These are phyloP conservation scores for Drosophila sproati DNA, from an alignment of 1,140 invertebrate genomes.

Conservation along the genomic window DNA sequence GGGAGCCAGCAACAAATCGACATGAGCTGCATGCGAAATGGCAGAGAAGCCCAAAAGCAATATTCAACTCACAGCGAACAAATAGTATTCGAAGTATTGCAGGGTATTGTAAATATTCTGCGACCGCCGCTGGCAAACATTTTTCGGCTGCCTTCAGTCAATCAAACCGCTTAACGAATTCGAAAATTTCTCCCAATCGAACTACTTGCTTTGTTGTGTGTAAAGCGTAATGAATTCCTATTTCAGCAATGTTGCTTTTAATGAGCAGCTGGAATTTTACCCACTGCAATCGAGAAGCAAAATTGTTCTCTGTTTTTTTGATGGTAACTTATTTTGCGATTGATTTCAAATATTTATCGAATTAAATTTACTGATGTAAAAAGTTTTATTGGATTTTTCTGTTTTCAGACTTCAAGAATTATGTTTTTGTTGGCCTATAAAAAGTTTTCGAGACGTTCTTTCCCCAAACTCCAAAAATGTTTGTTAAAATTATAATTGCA, in stretches of 20 bases:
- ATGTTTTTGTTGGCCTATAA: too few relatives aligned
- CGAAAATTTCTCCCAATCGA: slow-evolving; percentile 8
- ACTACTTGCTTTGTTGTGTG: slow-evolving; percentile 11
- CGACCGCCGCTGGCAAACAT: slow-evolving; percentile 34
- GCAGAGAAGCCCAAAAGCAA: slow-evolving; percentile 51
- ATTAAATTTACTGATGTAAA: too few relatives aligned
- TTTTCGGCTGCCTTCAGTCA: slow-evolving; percentile 43
- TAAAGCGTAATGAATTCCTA: slow-evolving; percentile 36
- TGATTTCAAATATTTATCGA: too few relatives aligned
- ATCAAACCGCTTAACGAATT: slow-evolving; percentile 44
- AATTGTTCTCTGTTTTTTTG: neutral
- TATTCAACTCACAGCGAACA: slow-evolving; percentile 43
- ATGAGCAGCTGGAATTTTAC: slow-evolving; percentile 27
- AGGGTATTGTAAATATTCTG: slow-evolving; percentile 41
- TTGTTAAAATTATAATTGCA: too few relatives aligned
- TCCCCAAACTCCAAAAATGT: too few relatives aligned
- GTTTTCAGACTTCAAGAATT: too few relatives aligned
- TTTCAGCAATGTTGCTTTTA: slow-evolving; percentile 28
- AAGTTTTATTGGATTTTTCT: too few relatives aligned
- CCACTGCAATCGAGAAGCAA: neutral
- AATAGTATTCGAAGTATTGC: slow-evolving; percentile 19
- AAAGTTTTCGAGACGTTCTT: too few relatives aligned
- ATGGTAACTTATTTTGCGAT: too few relatives aligned
- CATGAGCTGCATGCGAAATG: slow-evolving; percentile 48
- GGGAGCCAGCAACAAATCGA: slow-evolving; percentile 11